Base-by-base conservation (phyloP, 2,797 vertebrate species). In the Ambastaia sidthimunki region DNA sequence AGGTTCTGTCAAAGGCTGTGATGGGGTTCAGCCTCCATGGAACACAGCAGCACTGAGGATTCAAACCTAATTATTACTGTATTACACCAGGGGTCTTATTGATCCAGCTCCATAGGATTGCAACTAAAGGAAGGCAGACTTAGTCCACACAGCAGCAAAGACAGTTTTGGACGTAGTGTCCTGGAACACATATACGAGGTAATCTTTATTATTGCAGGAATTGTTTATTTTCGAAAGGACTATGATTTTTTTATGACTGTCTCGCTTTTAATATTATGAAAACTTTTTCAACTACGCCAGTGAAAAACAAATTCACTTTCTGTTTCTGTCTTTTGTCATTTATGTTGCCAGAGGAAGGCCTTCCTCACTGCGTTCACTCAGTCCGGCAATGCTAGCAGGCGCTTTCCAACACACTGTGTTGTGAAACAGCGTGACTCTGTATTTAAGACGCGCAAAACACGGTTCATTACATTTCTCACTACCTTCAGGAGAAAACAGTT, bases 381-480 rank as follows among this genome's bases (percentile, higher is more conserved):
- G 62, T 37, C 18, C 15, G 13, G 28, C 11, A 34, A 37, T 75
- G 60, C 34, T 65, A 75, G 28, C n/a, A n/a, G 31, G 62, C 54
- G 10, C 16, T 41, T 0, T 1, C 9, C 67, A 71, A 34, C 57
- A 63, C 23, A n/a, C 68, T 34, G 76, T 9, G 19, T 63, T 63
- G 19, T 63, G 18, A 78, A 71, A 78, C 76, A 71, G 47, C 57
- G 41, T 67, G 62, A 70, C 67, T 72, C 68, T 44, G 4, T 72
- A 52, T 80, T 80, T 74, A 65, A 52, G 23, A 57, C n/a, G 67
- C 76, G 57, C 37, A 37, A 83, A 82, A 77, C 52, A 59, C 52
- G 67, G 28, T 78, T 78, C 55, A 31, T 9, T 69, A 13, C 13
- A 13, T 63, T 62, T 59, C 41, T 54, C 60, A 62, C 11, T 44